A percentile compares a stretch with the other conserved stretches of the same genome.
Evolutionary conservation across 2,888 invertebrate species (phyloP).

Genomic region (Cistogaster globosa): DNA sequence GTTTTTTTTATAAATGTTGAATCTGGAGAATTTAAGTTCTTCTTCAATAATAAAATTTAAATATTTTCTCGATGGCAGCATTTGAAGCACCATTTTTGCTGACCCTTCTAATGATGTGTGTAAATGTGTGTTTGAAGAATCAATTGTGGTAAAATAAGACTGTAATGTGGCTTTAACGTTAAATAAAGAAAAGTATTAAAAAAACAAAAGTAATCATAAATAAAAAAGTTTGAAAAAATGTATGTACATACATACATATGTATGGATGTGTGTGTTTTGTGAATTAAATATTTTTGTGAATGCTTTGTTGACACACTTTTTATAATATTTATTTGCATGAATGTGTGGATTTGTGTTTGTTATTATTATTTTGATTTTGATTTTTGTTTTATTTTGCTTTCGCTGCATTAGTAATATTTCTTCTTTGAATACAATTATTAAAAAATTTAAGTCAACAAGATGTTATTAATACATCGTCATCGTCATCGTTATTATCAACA

Average conservation of each 20-base stretch:
- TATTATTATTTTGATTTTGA: neutral
- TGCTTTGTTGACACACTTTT: constrained; percentile 39
- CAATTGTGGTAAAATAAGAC: neutral
- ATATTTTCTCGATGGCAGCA: too few relatives aligned
- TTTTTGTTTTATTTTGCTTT: neutral
- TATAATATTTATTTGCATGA: constrained; percentile 2
- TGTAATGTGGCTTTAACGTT: too few relatives aligned
- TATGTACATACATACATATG: neutral
- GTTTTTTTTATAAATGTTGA: too few relatives aligned
- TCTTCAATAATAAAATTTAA: too few relatives aligned
- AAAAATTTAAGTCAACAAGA: constrained; percentile 39
- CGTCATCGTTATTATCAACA: constrained; percentile 4
- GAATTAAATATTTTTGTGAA: neutral
- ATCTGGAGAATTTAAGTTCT: too few relatives aligned
- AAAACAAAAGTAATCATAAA: too few relatives aligned
- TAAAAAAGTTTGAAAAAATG: too few relatives aligned
- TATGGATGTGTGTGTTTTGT: neutral
- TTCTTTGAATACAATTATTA: constrained; percentile 32
- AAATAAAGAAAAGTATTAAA: too few relatives aligned
- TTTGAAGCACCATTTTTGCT: too few relatives aligned
- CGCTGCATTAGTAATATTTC: constrained; percentile 17
- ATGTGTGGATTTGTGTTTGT: neutral
- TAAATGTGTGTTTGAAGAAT: neutral
- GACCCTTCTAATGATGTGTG: neutral
- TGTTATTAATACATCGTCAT: constrained; percentile 41